Percentiles rank a stretch among this genome's conserved stretches.
phyloP scores from a whole-genome alignment of 2,797 vertebrate species.

The Etheostoma nigrum region DNA sequence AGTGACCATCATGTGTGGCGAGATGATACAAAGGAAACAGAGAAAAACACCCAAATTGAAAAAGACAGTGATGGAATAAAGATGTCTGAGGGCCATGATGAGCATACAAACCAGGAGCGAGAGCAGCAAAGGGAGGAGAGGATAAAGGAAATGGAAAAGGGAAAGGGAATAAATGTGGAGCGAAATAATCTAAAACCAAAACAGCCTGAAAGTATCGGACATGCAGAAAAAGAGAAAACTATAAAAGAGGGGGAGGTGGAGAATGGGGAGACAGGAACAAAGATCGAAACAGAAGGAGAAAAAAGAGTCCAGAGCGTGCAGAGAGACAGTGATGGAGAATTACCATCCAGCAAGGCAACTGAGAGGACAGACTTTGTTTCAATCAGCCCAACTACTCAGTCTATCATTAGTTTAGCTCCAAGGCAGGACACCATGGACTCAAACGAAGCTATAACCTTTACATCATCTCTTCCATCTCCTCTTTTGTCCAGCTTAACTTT shows the following conservation, averaged over 20 bases:
- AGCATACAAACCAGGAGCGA: constrained; percentile 62
- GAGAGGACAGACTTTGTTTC: constrained; percentile 67
- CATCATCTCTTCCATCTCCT: constrained; percentile 61
- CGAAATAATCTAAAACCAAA: constrained; percentile 69
- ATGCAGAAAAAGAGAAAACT: constrained; percentile 47
- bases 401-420: constrained; percentile 39
- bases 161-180: constrained; percentile 57
- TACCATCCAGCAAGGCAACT: constrained; percentile 51
- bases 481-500: constrained; percentile 46
- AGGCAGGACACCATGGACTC: constrained; percentile 41
- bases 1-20: constrained; percentile 44
- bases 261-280: constrained; percentile 24
- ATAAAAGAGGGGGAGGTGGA: constrained; percentile 54
- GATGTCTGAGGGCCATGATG: constrained; percentile 47
- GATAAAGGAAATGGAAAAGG: constrained; percentile 62
- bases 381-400: constrained; percentile 49
- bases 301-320: constrained; percentile 59
- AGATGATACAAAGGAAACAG: constrained; percentile 56
- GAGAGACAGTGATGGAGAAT: constrained; percentile 63
- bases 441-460: constrained; percentile 44
- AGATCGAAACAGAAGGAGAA: constrained; percentile 62
- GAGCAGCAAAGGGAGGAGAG: constrained; percentile 42
- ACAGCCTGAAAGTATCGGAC: constrained; percentile 54
- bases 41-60: constrained; percentile 48
- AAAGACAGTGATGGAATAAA: constrained; percentile 64